Evolutionary conservation across 2,113 vertebrate species (phyloP), one percentile per base, ranked within the genome.

Genomic region (Pachypanchax playfairii): DNA sequence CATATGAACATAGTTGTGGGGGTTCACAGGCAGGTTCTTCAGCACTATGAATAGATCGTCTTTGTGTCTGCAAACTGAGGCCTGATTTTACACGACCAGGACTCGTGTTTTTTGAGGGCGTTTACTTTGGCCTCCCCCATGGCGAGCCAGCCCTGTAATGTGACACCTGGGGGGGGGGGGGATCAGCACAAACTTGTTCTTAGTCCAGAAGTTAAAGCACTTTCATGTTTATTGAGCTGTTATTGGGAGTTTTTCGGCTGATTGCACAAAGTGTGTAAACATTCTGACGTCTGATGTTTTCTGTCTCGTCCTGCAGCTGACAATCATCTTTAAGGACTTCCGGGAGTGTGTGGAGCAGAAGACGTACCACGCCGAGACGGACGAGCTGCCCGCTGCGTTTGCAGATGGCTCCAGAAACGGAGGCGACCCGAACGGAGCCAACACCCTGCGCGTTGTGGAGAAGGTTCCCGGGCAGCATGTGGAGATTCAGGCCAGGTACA

Each of bases 311-410:
- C 56, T 2, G 2, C 87, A 99, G 97, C 91, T 99, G 75, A 99
- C 97, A 44, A 96, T 99, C 91, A 98, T 99, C 90, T 99, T 99
- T 76, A 99, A 97, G 93, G 96, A 94, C 76, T 98, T 97, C 89
- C 96, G 95, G 76, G 95, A 98, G 70, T 99, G 97, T 0, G 94
- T 98, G 61, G 97, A 98, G 31, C 95, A 98, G 91, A 99, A 99
- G 59, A 96, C 94, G 68, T 99, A 97, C 88, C 96, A 98, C 53
- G 96, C 97, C 0, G 95, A 99, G 90, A 96, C 94, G 11, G 96
- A 96, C 0, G 94, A 97, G 84, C 94, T 99, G 26, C 96, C 96
- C 0, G 94, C 95, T 0, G 97, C 97, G 1, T 99, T 98, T 0
- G 93, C 90, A 0, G 97, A 99, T 0, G 96, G 97, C 83, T 99